Evolutionary conservation across 2,113 vertebrate genomes (phyloP).

Genomic region (Irena cyanogastra): DNA sequence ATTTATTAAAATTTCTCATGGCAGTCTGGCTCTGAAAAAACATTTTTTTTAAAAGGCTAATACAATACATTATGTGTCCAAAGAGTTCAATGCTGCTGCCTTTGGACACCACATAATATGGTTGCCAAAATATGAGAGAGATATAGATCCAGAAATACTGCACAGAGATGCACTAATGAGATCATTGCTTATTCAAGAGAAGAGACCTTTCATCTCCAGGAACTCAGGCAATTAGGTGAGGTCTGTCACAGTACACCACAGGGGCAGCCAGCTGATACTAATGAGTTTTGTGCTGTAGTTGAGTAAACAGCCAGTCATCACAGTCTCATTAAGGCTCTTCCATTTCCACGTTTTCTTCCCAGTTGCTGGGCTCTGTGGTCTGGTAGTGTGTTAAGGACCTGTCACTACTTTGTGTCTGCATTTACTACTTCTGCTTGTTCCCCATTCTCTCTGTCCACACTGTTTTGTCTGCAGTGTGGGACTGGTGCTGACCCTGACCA

Average conservation of each 20-base stretch:
- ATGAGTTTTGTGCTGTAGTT: slow-evolving; percentile 40
- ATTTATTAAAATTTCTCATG: slow-evolving; percentile 23
- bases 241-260: slow-evolving; percentile 13
- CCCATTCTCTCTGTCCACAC: neutral
- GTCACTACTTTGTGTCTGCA: neutral
- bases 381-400: neutral
- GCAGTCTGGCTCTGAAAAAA: neutral
- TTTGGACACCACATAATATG: slow-evolving; percentile 32
- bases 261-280: slow-evolving; percentile 36
- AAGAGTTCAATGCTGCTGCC: slow-evolving; percentile 30
- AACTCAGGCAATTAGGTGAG: slow-evolving; percentile 50
- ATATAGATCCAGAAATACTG: slow-evolving; percentile 38
- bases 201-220: slow-evolving; percentile 53
- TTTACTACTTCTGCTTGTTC: neutral
- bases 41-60: neutral
- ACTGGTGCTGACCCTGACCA: neutral
- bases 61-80: neutral
- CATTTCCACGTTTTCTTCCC: slow-evolving; percentile 29
- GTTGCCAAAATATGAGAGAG: neutral
- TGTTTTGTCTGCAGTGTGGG: neutral
- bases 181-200: slow-evolving; percentile 50
- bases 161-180: slow-evolving; percentile 54
- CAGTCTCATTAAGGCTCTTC: slow-evolving; percentile 2
- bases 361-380: neutral
- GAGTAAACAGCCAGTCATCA: slow-evolving; percentile 48